These are phyloP conservation scores for Patella vulgata DNA, from an alignment of 1,140 invertebrate genomes.

Conservation along the genomic window DNA sequence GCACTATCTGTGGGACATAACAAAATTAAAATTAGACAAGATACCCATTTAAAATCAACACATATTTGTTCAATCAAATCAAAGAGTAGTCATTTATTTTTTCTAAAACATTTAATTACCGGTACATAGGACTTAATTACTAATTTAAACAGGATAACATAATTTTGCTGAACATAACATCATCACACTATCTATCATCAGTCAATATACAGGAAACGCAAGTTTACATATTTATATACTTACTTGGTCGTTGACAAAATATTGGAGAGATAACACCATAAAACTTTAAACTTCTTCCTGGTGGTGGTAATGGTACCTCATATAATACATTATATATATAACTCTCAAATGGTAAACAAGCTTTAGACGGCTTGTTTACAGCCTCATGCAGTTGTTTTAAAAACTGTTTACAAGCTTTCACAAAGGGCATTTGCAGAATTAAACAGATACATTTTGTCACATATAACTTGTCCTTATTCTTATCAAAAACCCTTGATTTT, in stretches of 20 bases:
- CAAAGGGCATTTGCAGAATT: constrained; percentile 89
- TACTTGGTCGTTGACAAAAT: constrained; percentile 69
- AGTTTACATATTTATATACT: no score
- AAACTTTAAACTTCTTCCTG: constrained; percentile 87
- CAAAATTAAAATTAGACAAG: no score
- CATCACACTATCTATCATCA: no score
- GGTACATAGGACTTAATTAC: no score
- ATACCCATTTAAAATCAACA: no score
- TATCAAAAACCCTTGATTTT: constrained; percentile 80
- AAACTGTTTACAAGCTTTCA: constrained; percentile 70
- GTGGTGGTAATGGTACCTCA: constrained; percentile 88
- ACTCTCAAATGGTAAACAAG: constrained; percentile 77
- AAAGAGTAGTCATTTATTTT: no score
- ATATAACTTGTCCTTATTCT: constrained; percentile 90
- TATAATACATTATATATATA: constrained; percentile 96
- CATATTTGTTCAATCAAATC: no score
- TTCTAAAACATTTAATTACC: no score
- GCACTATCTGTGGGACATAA: no score
- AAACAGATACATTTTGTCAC: constrained; percentile 93
- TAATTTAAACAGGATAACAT: no score
- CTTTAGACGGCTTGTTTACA: constrained; percentile 46
- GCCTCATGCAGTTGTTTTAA: constrained; percentile 63
- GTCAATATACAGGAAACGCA: no score
- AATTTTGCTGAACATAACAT: no score
- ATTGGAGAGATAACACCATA: constrained; percentile 69